Percentiles rank a stretch among this genome's conserved stretches.
Evolutionary conservation across 2,113 vertebrate genomes (phyloP).

Genomic region (Cacatua alba): DNA sequence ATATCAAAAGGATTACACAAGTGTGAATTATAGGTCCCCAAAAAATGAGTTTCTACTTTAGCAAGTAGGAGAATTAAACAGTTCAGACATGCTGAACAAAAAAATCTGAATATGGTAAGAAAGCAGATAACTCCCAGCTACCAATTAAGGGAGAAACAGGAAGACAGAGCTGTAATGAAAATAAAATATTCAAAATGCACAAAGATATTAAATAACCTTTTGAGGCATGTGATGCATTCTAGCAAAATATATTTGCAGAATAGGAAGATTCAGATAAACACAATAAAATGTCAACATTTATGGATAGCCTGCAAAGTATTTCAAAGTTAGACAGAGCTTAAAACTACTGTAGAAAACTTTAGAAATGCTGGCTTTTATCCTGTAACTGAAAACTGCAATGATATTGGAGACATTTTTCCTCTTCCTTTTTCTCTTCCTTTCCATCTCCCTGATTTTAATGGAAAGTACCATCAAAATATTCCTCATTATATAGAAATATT

Average conservation of each 20-base stretch:
- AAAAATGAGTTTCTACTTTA: background rate
- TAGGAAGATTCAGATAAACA: conserved; percentile 22
- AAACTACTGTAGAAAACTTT: background rate
- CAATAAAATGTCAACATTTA: conserved; percentile 41
- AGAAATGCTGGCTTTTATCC: background rate
- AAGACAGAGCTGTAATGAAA: conserved; percentile 34
- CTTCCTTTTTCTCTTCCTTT: background rate
- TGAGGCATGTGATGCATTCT: conserved; percentile 28
- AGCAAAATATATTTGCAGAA: conserved; percentile 28
- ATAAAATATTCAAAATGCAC: conserved; percentile 41
- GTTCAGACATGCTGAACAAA: background rate
- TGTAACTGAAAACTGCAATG: background rate
- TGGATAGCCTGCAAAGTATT: conserved; percentile 22
- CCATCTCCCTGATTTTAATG: background rate
- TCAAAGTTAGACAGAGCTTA: conserved; percentile 6
- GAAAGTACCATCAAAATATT: background rate
- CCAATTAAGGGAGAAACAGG: conserved; percentile 33
- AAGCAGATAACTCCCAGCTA: background rate
- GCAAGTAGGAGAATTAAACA: background rate
- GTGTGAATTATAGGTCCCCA: background rate
- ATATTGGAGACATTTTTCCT: background rate
- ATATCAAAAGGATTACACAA: background rate
- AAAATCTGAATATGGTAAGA: background rate
- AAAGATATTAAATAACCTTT: conserved; percentile 58
- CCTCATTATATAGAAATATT: background rate